Percentiles rank a stretch among this genome's conserved stretches.
phyloP scores from a whole-genome alignment of 2,797 vertebrate genomes.

The Podarcis siculus region DNA sequence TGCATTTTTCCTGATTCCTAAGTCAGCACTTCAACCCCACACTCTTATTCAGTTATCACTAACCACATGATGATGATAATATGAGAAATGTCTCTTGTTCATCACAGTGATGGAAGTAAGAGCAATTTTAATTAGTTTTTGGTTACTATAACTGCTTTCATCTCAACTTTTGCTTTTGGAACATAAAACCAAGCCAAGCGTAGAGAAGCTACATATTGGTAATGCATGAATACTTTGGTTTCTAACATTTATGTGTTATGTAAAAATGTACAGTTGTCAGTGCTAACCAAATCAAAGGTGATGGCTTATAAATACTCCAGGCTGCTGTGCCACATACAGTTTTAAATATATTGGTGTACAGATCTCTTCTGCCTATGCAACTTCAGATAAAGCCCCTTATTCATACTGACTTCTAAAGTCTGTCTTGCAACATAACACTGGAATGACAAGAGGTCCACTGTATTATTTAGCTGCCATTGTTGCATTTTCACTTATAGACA shows the following conservation, averaged over 20 bases:
- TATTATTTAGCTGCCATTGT: neutral
- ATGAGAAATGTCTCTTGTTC: conserved; percentile 58
- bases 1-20: neutral
- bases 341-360: conserved; percentile 66
- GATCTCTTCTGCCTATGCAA: conserved; percentile 75
- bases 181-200: conserved; percentile 63
- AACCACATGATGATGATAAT: conserved; percentile 43
- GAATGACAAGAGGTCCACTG: conserved; percentile 50
- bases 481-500: conserved; percentile 11
- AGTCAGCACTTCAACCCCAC: conserved; percentile 19
- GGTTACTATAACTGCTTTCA: conserved; percentile 50
- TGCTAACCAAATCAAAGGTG: conserved; percentile 75
- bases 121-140: neutral
- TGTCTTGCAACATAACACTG: conserved; percentile 24
- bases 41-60: conserved; percentile 54
- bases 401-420: conserved; percentile 41
- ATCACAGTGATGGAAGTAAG: neutral
- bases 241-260: conserved; percentile 80
- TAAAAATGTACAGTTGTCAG: conserved; percentile 84
- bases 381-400: conserved; percentile 55
- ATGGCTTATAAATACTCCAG: conserved; percentile 79
- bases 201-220: conserved; percentile 76
- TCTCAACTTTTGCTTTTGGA: conserved; percentile 65
- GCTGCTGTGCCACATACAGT: conserved; percentile 64
- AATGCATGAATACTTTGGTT: conserved; percentile 80